phyloP scores from a whole-genome alignment of 2,888 invertebrate species.

The Pachymerium ferrugineum region DNA sequence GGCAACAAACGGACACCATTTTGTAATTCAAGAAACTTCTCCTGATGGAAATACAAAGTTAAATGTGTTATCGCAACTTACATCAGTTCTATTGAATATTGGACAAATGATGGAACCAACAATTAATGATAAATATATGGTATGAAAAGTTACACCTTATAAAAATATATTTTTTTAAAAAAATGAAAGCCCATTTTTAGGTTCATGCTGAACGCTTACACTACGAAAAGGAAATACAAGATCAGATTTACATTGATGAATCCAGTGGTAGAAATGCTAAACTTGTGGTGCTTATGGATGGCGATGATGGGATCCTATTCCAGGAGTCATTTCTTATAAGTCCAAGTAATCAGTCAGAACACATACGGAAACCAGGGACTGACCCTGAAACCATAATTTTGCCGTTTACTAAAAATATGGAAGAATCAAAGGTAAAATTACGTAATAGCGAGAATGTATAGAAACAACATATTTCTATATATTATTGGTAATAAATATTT shows the following conservation, averaged over 20 bases:
- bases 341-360: neutral
- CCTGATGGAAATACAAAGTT: neutral
- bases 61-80: slow-evolving; percentile 21
- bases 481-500: no score
- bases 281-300: neutral
- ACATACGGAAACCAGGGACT: no score
- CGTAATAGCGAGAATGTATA: no score
- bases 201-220: neutral
- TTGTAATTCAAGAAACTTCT: slow-evolving; percentile 1
- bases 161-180: neutral
- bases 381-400: no score
- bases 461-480: no score
- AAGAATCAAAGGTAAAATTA: no score
- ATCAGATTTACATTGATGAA: slow-evolving; percentile 55
- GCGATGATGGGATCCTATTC: neutral
- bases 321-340: neutral
- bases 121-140: neutral
- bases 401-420: no score
- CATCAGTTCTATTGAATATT: neutral
- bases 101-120: neutral
- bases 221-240: slow-evolving; percentile 39
- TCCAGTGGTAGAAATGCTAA: slow-evolving; percentile 46
- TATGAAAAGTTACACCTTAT: slow-evolving; percentile 5
- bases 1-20: slow-evolving; percentile 26
- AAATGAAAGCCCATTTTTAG: neutral